phyloP scores from a whole-genome alignment of 2,113 vertebrate species.

The Passer montanus region DNA sequence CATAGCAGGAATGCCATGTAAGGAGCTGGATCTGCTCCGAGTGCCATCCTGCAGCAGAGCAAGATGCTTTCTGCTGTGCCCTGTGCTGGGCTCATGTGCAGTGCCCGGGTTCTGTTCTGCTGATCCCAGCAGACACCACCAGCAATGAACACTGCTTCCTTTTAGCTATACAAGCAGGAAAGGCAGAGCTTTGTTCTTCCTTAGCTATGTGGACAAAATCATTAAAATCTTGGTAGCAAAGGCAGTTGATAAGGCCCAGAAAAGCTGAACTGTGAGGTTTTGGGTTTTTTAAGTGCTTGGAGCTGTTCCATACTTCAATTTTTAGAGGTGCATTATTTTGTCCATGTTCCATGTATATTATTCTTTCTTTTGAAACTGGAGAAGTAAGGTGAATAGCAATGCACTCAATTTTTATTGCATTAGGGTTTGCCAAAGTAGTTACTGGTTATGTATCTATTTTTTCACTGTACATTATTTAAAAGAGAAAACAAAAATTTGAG shows the following conservation, averaged over 20 bases:
- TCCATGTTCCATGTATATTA: not conserved
- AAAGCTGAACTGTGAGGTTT: not conserved
- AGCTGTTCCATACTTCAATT: not conserved
- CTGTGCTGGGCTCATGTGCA: not conserved
- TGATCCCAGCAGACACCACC: not conserved
- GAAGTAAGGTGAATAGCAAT: not conserved
- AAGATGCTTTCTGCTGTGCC: not conserved
- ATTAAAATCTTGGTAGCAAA: not conserved
- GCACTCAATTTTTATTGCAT: not conserved
- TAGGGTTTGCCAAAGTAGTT: constrained; percentile 32
- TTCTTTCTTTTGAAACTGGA: constrained; percentile 35
- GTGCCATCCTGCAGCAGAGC: not conserved
- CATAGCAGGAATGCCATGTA: not conserved
- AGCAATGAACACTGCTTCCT: not conserved
- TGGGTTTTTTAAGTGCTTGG: not conserved
- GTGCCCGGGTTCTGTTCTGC: not conserved
- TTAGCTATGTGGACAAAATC: not conserved
- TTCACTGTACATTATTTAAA: not conserved
- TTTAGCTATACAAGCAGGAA: not conserved
- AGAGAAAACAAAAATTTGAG: not conserved
- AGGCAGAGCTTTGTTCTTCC: not conserved
- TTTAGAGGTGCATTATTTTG: not conserved
- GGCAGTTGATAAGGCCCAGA: not conserved
- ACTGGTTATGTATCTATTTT: constrained; percentile 39
- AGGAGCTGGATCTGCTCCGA: not conserved